Base-by-base conservation (phyloP, 2,888 invertebrate genomes). In the Parasteatoda lunata region DNA sequence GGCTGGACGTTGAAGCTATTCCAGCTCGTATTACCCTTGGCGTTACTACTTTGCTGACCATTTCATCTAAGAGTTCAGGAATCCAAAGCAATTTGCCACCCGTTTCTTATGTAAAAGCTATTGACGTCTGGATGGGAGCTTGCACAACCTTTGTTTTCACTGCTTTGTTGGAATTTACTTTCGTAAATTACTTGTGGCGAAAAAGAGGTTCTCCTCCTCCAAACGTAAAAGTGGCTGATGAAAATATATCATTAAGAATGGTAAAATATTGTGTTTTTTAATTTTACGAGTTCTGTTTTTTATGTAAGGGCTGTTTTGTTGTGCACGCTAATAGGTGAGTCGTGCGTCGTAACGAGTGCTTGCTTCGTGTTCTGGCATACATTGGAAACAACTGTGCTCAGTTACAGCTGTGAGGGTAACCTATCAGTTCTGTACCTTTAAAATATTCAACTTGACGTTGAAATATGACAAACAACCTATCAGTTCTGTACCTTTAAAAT, bases 181-280 rank as follows among this genome's bases (percentile, higher is more conserved):
- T 92, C 71, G 93, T 93, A 71, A 93, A 93, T 90, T 93, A 93
- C 90, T 91, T 93, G 89, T 93, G 92, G 92, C 90, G 93, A 71
- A 92, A 89, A 81, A 80, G 81, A 68, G 72, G 65, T 45, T 13
- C 80, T 3, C 5, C 77, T 65, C 78, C 87, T 52, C 82, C 82
- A 7, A 88, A 73, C 75, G 66, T 75, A 78, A 88, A 88, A 71
- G 87, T 88, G 78, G 83, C 82, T 88, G 82, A 88, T 78, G 87
- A 88, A 83, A 88, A 88, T 52, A 88, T 88, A 48, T 76, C 87
- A 15, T 66, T 88, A 13, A 76, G 82, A 75, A 79, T 88, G 87
- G 87, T 88, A 69, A 83, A 59, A 82, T 13, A 5, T n/a, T 65
- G n/a, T 66, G 0, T 30, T 30, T 30, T 30, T 30, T 30, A 30